phyloP scores from a whole-genome alignment of 2,113 vertebrate species.

The Cephalopterus ornatus region DNA sequence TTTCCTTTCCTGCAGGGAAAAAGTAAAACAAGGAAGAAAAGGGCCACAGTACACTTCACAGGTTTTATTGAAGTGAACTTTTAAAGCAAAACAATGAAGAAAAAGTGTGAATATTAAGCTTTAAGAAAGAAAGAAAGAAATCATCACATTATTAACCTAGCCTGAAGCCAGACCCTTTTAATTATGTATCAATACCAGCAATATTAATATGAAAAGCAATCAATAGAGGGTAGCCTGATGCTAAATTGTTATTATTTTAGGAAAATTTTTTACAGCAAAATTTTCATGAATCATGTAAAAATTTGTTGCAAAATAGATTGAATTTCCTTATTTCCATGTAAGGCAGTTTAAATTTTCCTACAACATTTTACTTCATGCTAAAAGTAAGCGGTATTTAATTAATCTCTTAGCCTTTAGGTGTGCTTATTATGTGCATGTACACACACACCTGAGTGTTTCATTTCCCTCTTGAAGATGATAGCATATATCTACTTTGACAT shows the following conservation, averaged over 20 bases:
- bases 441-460: accelerated
- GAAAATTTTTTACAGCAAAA: not conserved
- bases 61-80: slow-evolving; percentile 14
- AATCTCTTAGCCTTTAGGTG: not conserved
- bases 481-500: not conserved
- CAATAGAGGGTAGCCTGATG: not conserved
- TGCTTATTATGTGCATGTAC: not conserved
- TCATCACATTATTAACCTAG: not conserved
- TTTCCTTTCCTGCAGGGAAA: not conserved
- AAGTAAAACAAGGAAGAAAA: not conserved
- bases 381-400: not conserved
- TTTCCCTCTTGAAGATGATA: not conserved
- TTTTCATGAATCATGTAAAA: not conserved
- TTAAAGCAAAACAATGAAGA: not conserved
- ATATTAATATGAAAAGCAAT: not conserved
- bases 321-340: accelerated
- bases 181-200: not conserved
- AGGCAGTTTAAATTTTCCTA: not conserved
- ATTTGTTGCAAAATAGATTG: not conserved
- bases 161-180: not conserved
- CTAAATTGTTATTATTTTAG: not conserved
- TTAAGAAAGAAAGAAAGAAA: not conserved
- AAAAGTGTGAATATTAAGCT: not conserved
- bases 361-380: not conserved
- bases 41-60: not conserved